phyloP scores from a whole-genome alignment of 2,888 invertebrate genomes.

The Heliothis peltigera region DNA sequence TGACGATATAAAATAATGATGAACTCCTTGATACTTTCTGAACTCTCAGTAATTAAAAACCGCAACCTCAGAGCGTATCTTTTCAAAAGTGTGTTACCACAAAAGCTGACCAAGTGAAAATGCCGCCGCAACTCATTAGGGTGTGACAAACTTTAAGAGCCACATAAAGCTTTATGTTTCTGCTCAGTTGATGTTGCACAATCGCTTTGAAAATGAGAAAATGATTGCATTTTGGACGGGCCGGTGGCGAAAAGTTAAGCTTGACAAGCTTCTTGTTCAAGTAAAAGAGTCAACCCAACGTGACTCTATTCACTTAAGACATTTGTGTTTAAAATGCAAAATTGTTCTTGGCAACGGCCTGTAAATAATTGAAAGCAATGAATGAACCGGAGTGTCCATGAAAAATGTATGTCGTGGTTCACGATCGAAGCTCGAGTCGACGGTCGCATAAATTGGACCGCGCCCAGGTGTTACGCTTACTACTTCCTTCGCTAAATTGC shows the following conservation, averaged over 20 bases:
- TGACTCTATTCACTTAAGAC: constrained; percentile 11
- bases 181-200: constrained; percentile 26
- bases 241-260: background rate
- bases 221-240: constrained; percentile 18
- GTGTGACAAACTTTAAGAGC: constrained; percentile 22
- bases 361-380: constrained; percentile 52
- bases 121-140: constrained; percentile 42
- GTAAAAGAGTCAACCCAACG: constrained; percentile 3
- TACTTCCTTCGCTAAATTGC: constrained; percentile 64
- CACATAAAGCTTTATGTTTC: constrained; percentile 32
- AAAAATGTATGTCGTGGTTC: constrained; percentile 55
- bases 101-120: constrained; percentile 31
- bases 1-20: background rate
- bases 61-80: background rate
- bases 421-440: constrained; percentile 65
- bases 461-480: constrained; percentile 70
- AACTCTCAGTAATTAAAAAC: constrained; percentile 3
- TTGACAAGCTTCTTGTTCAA: background rate
- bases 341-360: constrained; percentile 36
- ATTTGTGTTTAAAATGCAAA: constrained; percentile 33
- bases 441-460: constrained; percentile 72
- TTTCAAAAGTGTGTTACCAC: constrained; percentile 21
- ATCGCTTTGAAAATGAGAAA: constrained; percentile 33
- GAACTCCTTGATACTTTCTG: background rate
- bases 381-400: constrained; percentile 49